Evolutionary conservation across 2,888 invertebrate species (phyloP), one percentile per base, ranked within the genome.

Genomic region (Erpobdella octoculata): DNA sequence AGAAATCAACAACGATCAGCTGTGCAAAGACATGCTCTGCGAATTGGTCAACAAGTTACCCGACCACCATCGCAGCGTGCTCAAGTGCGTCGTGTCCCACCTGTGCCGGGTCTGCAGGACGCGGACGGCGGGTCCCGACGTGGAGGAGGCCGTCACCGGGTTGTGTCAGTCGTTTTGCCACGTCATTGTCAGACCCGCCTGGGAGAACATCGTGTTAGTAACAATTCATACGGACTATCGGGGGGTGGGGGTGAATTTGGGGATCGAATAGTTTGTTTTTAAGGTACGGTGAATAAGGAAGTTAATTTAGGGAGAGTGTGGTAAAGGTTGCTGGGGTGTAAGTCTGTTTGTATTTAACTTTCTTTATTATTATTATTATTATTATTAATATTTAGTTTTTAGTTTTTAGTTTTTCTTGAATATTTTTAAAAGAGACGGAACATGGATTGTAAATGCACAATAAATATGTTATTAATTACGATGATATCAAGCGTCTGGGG

Each of bases 91-190:
- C 77, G 87, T 90, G 87, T 86, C 86, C 65, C 90, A 90, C 82
- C 86, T 90, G 78, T 87, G 88, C 78, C 86, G 89, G n/a, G 86
- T 90, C 71, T 89, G 89, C 80, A 86, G 87, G 78, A 84, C 89
- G 81, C 89, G 89, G 82, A 86, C 87, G 78, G 84, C 86, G 12
- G 85, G 88, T 71, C 88, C 88, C 28, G n/a, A 37, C 15, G 25
- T 9, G 35, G 58, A 68, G 18, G 36, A 65, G n/a, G 36, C 88
- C 8, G 76, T 79, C 0, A 78, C 79, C 69, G 79, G 78, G 70
- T 86, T 90, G 70, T 85, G 89, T 67, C 89, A 89, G 83, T 88
- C 88, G 64, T 86, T 90, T 78, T 89, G 89, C 82, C 88, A 89
- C 80, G 88, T 89, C 77, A 85, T 90, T 67, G 83, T 90, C 59